Evolutionary conservation across 2,797 vertebrate genomes (phyloP), one percentile per base, ranked within the genome.

Genomic region (Pseudomugil tenellus): DNA sequence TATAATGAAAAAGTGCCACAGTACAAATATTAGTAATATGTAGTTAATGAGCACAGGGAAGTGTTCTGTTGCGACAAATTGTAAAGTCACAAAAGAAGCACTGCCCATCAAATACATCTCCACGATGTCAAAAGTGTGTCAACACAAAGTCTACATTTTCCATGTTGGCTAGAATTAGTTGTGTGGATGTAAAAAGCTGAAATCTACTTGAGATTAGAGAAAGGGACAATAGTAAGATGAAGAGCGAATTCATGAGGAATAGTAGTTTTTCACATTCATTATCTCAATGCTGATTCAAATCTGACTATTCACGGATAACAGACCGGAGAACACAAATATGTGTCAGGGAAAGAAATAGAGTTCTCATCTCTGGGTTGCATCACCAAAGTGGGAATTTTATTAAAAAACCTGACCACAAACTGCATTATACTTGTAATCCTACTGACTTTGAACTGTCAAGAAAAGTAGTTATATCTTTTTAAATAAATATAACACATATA

Each of bases 11-110:
- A 16, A 34, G 52, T 63, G 39, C 35, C 35, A 57, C 28, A 55
- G 51, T 35, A 55, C 58, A 19, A 48, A 51, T 54, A 58, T 59
- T 23, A 48, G n/a, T 34, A 29, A 46, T 59, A 52, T 63, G 41
- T 53, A 35, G 63, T 57, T 58, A 53, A 59, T 55, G 19, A 60
- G 56, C 14, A 52, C 19, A 35, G 23, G 34, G 23, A 28, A 58
- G 28, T 26, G 29, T 49, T 49, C 16, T 51, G 28, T 57, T n/a
- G 21, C 13, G 6, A 62, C 63, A 43, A 0, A 76, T 76, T 61
- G 55, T 58, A 74, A 14, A 58, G 21, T 19, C 58, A 60, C n/a
- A 34, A 6, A 7, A 37, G 25, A 59, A 28, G 16, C 12, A 19
- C 19, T 35, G 58, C 28, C 17, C 29, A 25, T 58, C 51, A 14